These are phyloP conservation scores for Bombus vancouverensis DNA, from an alignment of 1,140 invertebrate species.

Conservation along the genomic window DNA sequence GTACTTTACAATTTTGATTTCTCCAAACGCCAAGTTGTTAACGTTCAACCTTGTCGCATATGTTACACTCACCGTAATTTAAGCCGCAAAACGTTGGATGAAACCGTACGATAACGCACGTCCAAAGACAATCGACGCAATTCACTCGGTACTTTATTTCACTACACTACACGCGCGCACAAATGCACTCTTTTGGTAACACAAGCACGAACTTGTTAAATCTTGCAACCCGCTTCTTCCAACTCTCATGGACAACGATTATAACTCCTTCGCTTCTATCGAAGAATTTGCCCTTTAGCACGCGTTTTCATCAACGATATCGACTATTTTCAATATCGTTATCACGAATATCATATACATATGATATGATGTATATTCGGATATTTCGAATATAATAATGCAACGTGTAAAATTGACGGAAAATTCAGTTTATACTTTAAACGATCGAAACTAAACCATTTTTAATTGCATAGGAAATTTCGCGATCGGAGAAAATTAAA, in stretches of 20 bases:
- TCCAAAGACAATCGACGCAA: not conserved
- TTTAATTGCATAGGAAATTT: not conserved
- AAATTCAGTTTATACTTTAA: too few relatives aligned
- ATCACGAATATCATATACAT: too few relatives aligned
- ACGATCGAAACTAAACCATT: not conserved
- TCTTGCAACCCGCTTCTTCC: not conserved
- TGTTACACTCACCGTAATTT: not conserved
- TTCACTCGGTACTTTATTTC: constrained; percentile 31
- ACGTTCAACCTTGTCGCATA: too few relatives aligned
- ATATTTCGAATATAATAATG: too few relatives aligned
- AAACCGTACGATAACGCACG: not conserved
- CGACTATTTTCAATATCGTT: too few relatives aligned
- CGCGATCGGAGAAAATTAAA: not conserved
- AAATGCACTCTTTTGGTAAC: not conserved
- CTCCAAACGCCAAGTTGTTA: too few relatives aligned
- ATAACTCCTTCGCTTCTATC: not conserved
- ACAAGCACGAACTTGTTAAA: not conserved
- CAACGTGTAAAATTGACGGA: not conserved
- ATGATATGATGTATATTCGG: not conserved
- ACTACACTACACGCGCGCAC: constrained; percentile 36
- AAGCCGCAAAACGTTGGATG: not conserved
- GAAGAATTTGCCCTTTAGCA: not conserved
- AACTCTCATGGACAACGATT: not conserved
- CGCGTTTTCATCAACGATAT: not conserved
- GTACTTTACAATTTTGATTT: not conserved